A percentile compares a stretch with the other conserved stretches of the same genome.
Evolutionary conservation across 1,140 invertebrate genomes (phyloP).

Genomic region (Drosophila ambigua): DNA sequence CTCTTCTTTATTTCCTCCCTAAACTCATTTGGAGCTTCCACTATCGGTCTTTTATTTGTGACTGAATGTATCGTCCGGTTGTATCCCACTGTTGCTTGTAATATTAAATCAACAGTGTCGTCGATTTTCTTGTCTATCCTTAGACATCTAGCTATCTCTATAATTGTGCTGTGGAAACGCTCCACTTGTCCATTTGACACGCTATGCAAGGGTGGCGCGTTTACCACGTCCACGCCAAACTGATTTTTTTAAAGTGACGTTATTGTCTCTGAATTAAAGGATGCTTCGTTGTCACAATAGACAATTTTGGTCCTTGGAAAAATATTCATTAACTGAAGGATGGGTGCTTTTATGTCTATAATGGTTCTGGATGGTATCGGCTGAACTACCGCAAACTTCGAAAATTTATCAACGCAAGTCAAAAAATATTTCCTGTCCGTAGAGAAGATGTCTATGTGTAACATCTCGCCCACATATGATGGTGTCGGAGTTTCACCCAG

Average conservation of each 20-base stretch:
- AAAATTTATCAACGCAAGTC: conserved; percentile 37
- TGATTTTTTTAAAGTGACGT: conserved; percentile 7
- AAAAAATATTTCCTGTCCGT: conserved; percentile 31
- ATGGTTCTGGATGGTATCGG: conserved; percentile 30
- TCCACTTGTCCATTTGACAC: conserved; percentile 41
- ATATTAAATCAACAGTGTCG: conserved; percentile 33
- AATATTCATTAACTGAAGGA: too few relatives aligned
- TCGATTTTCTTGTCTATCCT: conserved; percentile 29
- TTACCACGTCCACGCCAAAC: conserved; percentile 11
- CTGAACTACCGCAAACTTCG: conserved; percentile 33
- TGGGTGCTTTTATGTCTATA: conserved; percentile 17
- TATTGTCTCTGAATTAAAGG: conserved; percentile 1
- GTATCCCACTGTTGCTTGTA: conserved; percentile 28
- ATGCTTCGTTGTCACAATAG: conserved; percentile 34
- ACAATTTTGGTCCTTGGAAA: conserved; percentile 14
- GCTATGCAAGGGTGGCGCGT: conserved; percentile 24
- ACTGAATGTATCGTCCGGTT: conserved; percentile 34
- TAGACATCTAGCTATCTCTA: conserved; percentile 32
- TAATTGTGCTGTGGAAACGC: conserved; percentile 41
- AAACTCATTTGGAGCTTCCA: too few relatives aligned
- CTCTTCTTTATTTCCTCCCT: too few relatives aligned
- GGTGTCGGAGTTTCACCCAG: conserved; percentile 27
- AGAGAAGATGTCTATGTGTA: conserved; percentile 33
- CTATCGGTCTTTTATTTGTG: neutral
- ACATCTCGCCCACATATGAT: conserved; percentile 20